A percentile compares a stretch with the other conserved stretches of the same genome.
Evolutionary conservation across 2,797 vertebrate species (phyloP).

Genomic region (Sebastes minor): DNA sequence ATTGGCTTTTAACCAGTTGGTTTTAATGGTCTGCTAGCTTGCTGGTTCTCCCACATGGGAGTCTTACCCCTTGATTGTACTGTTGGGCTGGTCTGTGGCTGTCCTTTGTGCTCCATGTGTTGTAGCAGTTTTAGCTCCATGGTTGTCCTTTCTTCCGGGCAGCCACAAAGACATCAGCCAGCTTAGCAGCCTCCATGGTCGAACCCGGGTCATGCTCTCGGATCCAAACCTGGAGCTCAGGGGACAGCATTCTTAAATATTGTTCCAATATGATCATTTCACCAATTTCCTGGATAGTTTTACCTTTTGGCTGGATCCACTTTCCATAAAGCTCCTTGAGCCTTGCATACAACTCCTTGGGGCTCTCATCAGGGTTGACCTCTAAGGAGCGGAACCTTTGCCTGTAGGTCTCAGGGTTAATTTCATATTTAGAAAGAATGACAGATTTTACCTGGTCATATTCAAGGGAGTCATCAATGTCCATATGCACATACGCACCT

Average conservation of each 20-base stretch:
- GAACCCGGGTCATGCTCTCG: neutral
- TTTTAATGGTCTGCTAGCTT: no score
- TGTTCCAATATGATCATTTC: neutral
- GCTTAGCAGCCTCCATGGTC: neutral
- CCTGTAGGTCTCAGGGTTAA: neutral
- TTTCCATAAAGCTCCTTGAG: neutral
- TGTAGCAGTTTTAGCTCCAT: neutral
- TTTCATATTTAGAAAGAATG: neutral
- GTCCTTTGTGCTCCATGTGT: neutral
- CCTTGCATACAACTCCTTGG: neutral
- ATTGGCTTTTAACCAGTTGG: no score
- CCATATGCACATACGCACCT: neutral
- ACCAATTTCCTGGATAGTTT: neutral
- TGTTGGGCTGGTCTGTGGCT: neutral
- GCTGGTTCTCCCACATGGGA: no score
- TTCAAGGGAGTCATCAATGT: neutral
- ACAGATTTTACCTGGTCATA: neutral
- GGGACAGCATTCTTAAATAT: neutral
- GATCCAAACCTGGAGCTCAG: neutral
- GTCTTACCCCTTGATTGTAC: no score
- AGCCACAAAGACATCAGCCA: neutral
- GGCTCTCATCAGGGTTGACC: neutral
- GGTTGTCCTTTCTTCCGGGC: neutral
- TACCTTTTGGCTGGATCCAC: neutral
- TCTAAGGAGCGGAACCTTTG: neutral